Base-by-base conservation (phyloP, 2,797 vertebrate species). In the Echiichthys vipera region DNA sequence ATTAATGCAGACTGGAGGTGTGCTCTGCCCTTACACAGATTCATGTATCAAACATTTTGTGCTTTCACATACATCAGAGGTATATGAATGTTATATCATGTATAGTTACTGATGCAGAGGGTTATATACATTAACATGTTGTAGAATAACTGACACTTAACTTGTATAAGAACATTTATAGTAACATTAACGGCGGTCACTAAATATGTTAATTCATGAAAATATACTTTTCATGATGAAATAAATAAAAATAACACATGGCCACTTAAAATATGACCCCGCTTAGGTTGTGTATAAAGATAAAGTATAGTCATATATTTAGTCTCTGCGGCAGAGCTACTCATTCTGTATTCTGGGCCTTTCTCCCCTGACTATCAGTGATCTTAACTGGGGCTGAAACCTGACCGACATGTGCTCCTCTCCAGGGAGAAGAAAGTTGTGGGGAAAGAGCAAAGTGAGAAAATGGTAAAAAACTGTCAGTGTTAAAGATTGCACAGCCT, bases 381-480 rank as follows among this genome's bases (percentile, higher is more conserved):
- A 50, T 72, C 69, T 61, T 67, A 75, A 62, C 22, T 32, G 0
- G 4, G 18, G 11, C 65, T 72, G 27, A 69, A 69, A 43, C 36
- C 61, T 64, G 78, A 74, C 76, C 75, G 53, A 67, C 57, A 34
- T 65, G 40, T 17, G 45, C 59, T 54, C 8, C 8, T 62, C 65
- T 72, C 62, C 36, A 1, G 42, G 56, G 76, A 76, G n/a, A 3
- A 30, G 32, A 49, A 64, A 62, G 51, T 39, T 50, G 47, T 39
- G 61, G 59, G 63, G 54, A 63, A 53, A 29, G 5, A 43, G 30
- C 20, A 51, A 32, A 46, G 7, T 59, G 32, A 22, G 24, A 11
- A 71, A 36, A 30, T 43, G 3, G 7, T 11, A 17, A 59, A 24
- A 32, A 7, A 5, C 0, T 3, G 64, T 45, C 36, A 45, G 55